Evolutionary conservation across 2,888 invertebrate genomes (phyloP), one percentile per base, ranked within the genome.

Genomic region (Agonopterix subpropinquella): DNA sequence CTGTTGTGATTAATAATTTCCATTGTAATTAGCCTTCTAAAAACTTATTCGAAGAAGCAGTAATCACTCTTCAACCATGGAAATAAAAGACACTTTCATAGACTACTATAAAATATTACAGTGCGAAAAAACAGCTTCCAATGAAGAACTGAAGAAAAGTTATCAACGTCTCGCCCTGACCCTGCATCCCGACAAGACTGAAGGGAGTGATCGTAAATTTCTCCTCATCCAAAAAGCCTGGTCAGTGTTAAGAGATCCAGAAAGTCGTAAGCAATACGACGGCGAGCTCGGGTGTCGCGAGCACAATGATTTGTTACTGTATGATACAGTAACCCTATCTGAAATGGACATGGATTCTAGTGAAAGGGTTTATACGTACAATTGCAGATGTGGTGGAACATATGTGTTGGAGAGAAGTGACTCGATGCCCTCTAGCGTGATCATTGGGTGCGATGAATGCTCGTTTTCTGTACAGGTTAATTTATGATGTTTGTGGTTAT

Each of bases 391-490:
- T 80, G 94, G 94, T 58, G 92, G 92, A 39, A 68, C 76, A 46
- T 92, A 92, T 73, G 61, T 77, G 36, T 75, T 92, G 36, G 64
- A 84, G 44, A 45, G 47, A 1, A 59, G 45, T 61, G 70, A 70
- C 39, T 53, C 49, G 36, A 47, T 58, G 15, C 51, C 57, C 8
- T 49, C 60, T 43, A 61, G 58, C 67, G 80, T 89, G 66, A 70
- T 90, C 59, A 86, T 93, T 59, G 90, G 89, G 58, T 95, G 95
- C 81, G 90, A 91, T 68, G 93, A 94, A 76, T 95, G 95, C 79
- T 94, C 94, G 46, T 91, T 94, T 74, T 90, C 91, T 62, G 91
- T 94, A 66, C 75, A 89, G 62, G 79, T 92, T 45, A 86, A 87
- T 59, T 64, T 70, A 56, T 69, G 73, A 60, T 52, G 56, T n/a